Base-by-base conservation (phyloP, 2,888 invertebrate genomes). In the Xylota segnis region DNA sequence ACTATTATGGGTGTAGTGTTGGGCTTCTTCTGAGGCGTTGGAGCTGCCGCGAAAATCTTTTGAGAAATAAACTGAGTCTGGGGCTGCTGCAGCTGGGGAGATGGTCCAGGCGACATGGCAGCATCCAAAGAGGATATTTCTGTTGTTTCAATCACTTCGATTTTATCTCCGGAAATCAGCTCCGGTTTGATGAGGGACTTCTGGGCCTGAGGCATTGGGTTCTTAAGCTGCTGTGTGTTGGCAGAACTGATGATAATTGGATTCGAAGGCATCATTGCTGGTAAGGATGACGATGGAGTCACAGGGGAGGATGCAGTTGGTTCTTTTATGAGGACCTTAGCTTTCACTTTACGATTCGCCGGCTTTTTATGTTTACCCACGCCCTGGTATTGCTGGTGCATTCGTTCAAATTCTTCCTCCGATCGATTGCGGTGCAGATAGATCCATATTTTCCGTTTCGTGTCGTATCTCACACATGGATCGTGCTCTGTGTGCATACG, bases 391-490 rank as follows among this genome's bases (percentile, higher is more conserved):
- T 95, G 95, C 83, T 95, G 95, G 90, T 96, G 95, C 88, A 95
- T 93, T 88, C 94, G 93, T 91, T 96, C 95, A 87, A 94, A 94
- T 88, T 94, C 94, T 54, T 93, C 93, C 88, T 94, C 94, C 0
- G 92, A 92, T 58, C 94, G 92, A 90, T 95, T 94, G 75, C 98
- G 94, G 91, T 98, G 98, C 72, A 98, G 93, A 91, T 98, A 98
- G n/a, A 98, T 97, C 99, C 99, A 99, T 34, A 97, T 95, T 89
- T 98, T 98, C 4, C 97, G 94, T 89, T 97, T 95, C 0, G 97
- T 96, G 91, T 98, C 98, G 90, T 98, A 98, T 89, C 97, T 96
- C 0, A 98, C 98, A 89, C 98, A 97, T 0, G 98, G 98, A 93
- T 98, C 98, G 0, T 94, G 91, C 88, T 98, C 97, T 9, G 96